Base-by-base conservation (phyloP, 2,888 invertebrate species). In the Holacanthella duospinosa region DNA sequence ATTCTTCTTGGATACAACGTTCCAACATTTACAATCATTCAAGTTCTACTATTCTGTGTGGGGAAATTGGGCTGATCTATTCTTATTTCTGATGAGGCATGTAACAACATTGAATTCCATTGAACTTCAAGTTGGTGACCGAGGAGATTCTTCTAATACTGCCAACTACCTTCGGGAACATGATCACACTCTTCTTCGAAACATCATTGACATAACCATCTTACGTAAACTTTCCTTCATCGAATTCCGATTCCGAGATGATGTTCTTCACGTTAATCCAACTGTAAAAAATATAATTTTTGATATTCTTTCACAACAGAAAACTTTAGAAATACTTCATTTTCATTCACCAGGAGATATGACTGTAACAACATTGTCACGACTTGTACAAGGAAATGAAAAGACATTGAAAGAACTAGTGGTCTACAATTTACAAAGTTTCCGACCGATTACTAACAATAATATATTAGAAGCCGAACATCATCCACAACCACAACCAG, bases 121-220 rank as follows among this genome's bases (percentile, higher is more conserved):
- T 9, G 69, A 70, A 43, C 60, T 71, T 1, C 67, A 69, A 63
- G 67, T 68, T n/a, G 71, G 71, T 2, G 71, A 71, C 60, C 61
- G 64, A 24, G 67, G 66, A 1, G 71, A 71, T 59, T 60, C 66
- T 1, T 56, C 54, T 28, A 68, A 67, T 44, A 70, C 71, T 1
- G 59, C 63, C 53, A 44, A 43, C 2, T 70, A 68, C 55, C 62
- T 71, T 1, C n/a, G 43, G 28, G 43, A 19, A 4, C 29, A 43
- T 26, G 43, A 21, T 55, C n/a, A 48, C 43, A 54, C 6, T 19
- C n/a, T 21, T 19, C 29, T 61, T 25, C 57, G 26, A 25, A 12
- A 43, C 21, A 53, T 57, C 26, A 25, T 60, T 3, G 57, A 62
- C 48, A 26, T 62, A 43, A 29, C 53, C 19, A 54, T 43, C 9